A percentile compares a stretch with the other conserved stretches of the same genome.
Evolutionary conservation across 1,140 invertebrate species (phyloP).

Genomic region (Sycophila sp.): DNA sequence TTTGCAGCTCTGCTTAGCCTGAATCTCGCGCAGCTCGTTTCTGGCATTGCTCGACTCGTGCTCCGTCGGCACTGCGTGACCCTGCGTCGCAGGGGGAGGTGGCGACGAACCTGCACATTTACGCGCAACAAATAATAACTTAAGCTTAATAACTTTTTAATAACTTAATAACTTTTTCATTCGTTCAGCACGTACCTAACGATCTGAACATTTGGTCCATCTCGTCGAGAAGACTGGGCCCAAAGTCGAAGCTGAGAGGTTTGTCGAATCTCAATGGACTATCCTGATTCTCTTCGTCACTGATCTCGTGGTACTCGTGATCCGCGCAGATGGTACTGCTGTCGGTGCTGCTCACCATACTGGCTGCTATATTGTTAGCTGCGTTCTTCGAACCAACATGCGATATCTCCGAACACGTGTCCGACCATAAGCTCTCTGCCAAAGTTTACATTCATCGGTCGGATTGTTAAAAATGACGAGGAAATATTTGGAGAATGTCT

Average conservation of each 20-base stretch:
- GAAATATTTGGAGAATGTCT: no score
- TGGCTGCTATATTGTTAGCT: slow-evolving; percentile 44
- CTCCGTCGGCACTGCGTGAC: slow-evolving; percentile 68
- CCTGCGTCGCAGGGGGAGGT: slow-evolving; percentile 54
- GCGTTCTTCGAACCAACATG: slow-evolving; percentile 51
- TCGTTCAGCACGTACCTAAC: slow-evolving; percentile 68
- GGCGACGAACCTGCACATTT: slow-evolving; percentile 54
- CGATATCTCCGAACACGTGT: slow-evolving; percentile 56
- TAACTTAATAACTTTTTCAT: not conserved
- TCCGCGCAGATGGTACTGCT: slow-evolving; percentile 60
- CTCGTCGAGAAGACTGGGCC: slow-evolving; percentile 92
- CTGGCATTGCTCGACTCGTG: slow-evolving; percentile 75
- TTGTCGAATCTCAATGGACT: slow-evolving; percentile 63
- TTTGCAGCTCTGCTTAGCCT: slow-evolving; percentile 68
- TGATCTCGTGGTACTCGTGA: slow-evolving; percentile 93
- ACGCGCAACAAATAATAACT: not conserved
- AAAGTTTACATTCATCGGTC: no score
- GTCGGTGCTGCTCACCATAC: slow-evolving; percentile 50
- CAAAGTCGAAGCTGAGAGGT: slow-evolving; percentile 82
- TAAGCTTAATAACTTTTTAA: slow-evolving; percentile 5
- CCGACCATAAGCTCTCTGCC: slow-evolving; percentile 59
- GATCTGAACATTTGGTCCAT: slow-evolving; percentile 94
- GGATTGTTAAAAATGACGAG: no score
- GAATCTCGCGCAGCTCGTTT: slow-evolving; percentile 80
- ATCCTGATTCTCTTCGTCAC: slow-evolving; percentile 81